These are phyloP conservation scores for Microtus ochrogaster DNA, from an alignment of 2,113 vertebrate species.

Conservation along the genomic window DNA sequence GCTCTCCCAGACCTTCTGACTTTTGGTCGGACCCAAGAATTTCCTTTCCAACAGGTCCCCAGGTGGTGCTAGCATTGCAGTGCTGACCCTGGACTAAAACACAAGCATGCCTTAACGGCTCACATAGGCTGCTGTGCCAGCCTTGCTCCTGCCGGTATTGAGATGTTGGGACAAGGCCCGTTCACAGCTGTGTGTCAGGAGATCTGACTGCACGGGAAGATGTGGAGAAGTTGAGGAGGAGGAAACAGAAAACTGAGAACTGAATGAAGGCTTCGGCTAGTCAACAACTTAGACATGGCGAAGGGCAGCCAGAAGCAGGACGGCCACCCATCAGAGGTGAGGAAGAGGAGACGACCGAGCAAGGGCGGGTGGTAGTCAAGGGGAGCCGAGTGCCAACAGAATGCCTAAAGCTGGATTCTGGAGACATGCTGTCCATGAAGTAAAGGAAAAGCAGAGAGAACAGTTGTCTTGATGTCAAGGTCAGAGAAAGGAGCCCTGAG, in stretches of 20 bases:
- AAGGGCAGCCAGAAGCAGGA: too few species aligned
- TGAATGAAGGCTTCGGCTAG: neutral
- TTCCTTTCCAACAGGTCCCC: neutral
- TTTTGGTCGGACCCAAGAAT: neutral
- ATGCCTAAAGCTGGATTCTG: too few species aligned
- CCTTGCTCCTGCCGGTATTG: neutral
- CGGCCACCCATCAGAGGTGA: neutral
- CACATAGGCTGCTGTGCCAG: neutral
- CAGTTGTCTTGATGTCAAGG: too few species aligned
- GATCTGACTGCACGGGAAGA: neutral
- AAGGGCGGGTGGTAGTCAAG: neutral
- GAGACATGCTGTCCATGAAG: neutral
- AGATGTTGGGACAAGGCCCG: neutral
- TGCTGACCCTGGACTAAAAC: neutral
- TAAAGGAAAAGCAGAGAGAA: neutral
- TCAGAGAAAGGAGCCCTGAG: neutral
- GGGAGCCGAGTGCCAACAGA: neutral
- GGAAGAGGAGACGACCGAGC: neutral
- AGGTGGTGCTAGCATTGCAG: neutral
- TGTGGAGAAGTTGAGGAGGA: neutral
- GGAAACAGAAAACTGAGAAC: neutral
- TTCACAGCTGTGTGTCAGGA: neutral
- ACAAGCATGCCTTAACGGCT: neutral
- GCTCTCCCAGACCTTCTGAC: neutral
- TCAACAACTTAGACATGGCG: accelerated